Evolutionary conservation across 2,113 vertebrate species (phyloP), one percentile per base, ranked within the genome.

Genomic region (Ellobius talpinus): DNA sequence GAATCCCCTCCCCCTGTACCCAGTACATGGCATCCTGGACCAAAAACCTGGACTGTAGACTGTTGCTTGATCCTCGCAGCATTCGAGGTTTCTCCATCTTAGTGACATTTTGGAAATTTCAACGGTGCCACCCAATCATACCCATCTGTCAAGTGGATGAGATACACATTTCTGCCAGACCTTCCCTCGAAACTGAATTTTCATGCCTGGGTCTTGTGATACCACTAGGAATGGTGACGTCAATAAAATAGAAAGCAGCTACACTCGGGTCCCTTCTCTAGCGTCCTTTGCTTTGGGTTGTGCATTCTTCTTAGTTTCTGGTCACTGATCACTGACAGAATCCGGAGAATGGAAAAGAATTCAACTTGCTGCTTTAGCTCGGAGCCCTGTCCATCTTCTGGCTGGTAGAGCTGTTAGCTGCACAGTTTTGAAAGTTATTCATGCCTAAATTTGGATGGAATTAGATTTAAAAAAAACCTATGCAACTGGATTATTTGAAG

Each of bases 11-110:
- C 33, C 92, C 78, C n/a, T 12, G 19, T 7, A 63, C 76, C 87
- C 42, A 55, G 33, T 42, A 55, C 63, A 36, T 19, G 61, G 78
- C 8, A 29, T 45, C 94, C 73, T 97, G 95, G 96, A 97, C 96
- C 97, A 95, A 74, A 96, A 70, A 86, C 95, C 96, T 97, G 97
- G 96, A 98, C 96, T 96, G 92, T 97, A 97, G 96, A 89, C 96
- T 91, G 98, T 96, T 96, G 94, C 96, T 24, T 58, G 47, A 97
- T 68, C 88, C 78, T 55, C n/a, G 17, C 52, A 33, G 94, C 85
- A 85, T 79, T 92, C 81, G 84, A 97, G 93, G 95, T 96, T 96
- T 96, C 95, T 96, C 63, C 85, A 94, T 97, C 96, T 95, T 95
- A 98, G 97, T 93, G 96, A 97, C 87, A 89, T 95, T 98, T 94